Conservation (phyloP, 2,797 vertebrate genomes). For the Acanthiza pusilla region DNA sequence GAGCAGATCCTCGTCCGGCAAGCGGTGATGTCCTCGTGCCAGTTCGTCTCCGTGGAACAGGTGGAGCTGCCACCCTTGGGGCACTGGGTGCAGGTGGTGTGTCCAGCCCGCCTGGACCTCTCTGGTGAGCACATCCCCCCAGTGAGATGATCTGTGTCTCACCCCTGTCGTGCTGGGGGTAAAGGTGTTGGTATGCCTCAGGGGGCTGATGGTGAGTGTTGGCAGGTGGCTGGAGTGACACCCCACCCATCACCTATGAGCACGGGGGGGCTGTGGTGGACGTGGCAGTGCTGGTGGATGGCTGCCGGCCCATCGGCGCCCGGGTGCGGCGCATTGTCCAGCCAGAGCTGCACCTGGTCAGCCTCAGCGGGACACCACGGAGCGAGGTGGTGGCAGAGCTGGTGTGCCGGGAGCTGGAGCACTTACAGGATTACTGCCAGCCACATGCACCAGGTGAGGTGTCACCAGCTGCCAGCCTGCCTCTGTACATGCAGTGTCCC, state of each 20-base stretch:
- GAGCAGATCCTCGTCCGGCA: constrained; percentile 88
- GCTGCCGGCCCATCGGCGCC: constrained; percentile 84
- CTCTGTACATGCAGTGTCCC: accelerated
- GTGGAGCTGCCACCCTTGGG: constrained; percentile 71
- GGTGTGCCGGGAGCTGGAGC: constrained; percentile 76
- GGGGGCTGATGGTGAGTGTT: neutral
- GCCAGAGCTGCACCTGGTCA: constrained; percentile 79
- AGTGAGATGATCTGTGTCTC: neutral
- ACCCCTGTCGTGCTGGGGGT: neutral
- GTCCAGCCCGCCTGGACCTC: constrained; percentile 90
- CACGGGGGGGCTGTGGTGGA: constrained; percentile 89
- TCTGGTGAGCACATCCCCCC: constrained; percentile 76
- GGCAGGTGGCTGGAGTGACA: constrained; percentile 93
- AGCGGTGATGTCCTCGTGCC: constrained; percentile 87
- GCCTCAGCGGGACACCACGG: constrained; percentile 32
- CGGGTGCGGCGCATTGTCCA: constrained; percentile 78
- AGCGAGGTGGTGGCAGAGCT: constrained; percentile 65
- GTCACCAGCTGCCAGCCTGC: neutral
- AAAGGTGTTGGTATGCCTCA: accelerated
- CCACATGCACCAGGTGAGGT: constrained; percentile 88
- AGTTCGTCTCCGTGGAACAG: constrained; percentile 75
- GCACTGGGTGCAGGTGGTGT: constrained; percentile 85
- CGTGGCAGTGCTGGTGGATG: constrained; percentile 83
- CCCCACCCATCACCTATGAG: constrained; percentile 92
- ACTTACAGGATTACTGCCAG: constrained; percentile 87